Evolutionary conservation across 1,140 invertebrate species (phyloP).

Genomic region (Elysia chlorotica): DNA sequence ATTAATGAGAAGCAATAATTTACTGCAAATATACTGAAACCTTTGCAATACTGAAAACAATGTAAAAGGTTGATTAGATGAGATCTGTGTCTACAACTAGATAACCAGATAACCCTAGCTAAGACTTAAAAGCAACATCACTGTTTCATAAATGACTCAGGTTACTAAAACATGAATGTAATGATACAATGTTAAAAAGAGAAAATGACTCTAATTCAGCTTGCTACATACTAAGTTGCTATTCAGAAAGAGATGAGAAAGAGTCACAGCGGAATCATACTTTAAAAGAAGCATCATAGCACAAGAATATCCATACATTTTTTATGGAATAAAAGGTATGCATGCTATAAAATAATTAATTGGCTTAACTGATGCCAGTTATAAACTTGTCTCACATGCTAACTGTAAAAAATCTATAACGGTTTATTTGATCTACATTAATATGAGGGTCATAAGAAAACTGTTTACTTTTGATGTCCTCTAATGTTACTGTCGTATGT

Average conservation of each 20-base stretch:
- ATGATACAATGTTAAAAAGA: too few relatives aligned
- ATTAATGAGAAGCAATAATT: neutral
- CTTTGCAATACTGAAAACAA: neutral
- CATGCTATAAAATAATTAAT: neutral
- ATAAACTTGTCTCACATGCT: neutral
- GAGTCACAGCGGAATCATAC: too few relatives aligned
- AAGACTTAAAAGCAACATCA: too few relatives aligned
- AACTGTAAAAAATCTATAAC: too few relatives aligned
- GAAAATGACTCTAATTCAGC: too few relatives aligned
- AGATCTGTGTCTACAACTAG: neutral
- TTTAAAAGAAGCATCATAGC: too few relatives aligned
- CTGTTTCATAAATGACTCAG: too few relatives aligned
- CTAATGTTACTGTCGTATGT: slow-evolving; percentile 43
- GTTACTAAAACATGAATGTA: too few relatives aligned
- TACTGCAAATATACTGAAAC: neutral
- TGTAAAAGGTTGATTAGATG: neutral
- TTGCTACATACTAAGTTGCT: too few relatives aligned
- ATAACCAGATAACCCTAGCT: too few relatives aligned
- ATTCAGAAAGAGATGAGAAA: too few relatives aligned
- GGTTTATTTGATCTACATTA: too few relatives aligned
- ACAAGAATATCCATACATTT: neutral
- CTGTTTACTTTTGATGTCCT: slow-evolving; percentile 49
- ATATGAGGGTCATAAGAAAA: neutral
- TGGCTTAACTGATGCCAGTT: neutral
- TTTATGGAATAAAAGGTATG: neutral